Base-by-base conservation (phyloP, 2,113 vertebrate genomes). In the Gadus macrocephalus region DNA sequence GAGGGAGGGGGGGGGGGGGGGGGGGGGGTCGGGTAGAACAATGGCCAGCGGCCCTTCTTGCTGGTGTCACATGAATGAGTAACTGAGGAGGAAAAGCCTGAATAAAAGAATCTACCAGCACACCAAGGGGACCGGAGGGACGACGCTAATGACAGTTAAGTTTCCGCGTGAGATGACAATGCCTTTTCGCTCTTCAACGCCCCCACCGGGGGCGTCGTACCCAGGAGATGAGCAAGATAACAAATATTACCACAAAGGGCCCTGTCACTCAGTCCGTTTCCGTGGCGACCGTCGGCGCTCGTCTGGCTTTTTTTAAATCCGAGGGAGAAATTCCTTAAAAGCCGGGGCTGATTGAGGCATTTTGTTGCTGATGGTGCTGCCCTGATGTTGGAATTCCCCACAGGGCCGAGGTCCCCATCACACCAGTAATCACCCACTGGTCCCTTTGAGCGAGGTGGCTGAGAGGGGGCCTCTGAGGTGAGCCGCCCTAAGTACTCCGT, bases 171-270 rank as follows among this genome's bases (percentile, higher is more conserved):
- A 82, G n/a, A 80, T 81, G 81, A 88, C 69, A 87, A 88, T 83
- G 79, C 78, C 79, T 76, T 74, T 20, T 85, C 75, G 25, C 82
- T 83, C 25, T 14, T 80, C 84, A 72, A 35, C 78, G 9, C 79
- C 81, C 81, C 71, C 79, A 31, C 62, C 69, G 42, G 78, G 78
- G 72, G 62, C 71, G 65, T 42, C 15, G 82, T 66, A 74, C 81
- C 75, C 7, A 2, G 17, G 70, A 71, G 75, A 74, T 15, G 74
- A 55, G 31, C 15, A 3, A 6, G 9, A 62, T 78, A 79, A 83
- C 88, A 89, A 87, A 84, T 84, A 78, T 68, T 55, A 66, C 74
- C 38, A 87, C 87, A 88, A 86, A 81, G 78, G 69, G 61, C 70
- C 70, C 64, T 78, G 81, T 82, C 86, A 81, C 82, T 89, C 87